Evolutionary conservation across 2,113 vertebrate species (phyloP).

Genomic region (Phalacrocorax brasilianus): DNA sequence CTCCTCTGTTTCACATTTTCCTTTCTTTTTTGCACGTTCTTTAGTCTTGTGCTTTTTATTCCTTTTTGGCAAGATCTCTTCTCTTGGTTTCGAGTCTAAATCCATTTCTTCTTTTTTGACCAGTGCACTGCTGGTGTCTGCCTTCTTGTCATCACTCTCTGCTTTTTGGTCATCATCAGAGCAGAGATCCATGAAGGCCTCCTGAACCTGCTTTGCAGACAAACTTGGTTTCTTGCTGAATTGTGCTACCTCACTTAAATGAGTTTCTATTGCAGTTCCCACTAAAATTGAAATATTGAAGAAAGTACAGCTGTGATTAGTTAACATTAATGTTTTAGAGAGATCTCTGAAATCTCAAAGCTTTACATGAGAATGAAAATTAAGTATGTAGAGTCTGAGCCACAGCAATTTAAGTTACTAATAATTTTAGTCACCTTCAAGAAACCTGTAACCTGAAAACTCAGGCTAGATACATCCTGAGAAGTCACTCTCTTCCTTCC

Average conservation of each 20-base stretch:
- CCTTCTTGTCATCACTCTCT: constrained; percentile 19
- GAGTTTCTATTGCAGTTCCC: background rate
- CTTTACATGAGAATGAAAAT: background rate
- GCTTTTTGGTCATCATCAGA: constrained; percentile 19
- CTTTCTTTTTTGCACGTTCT: constrained; percentile 14
- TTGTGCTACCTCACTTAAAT: background rate
- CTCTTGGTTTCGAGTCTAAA: background rate
- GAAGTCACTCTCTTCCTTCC: background rate
- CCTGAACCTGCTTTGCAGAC: background rate
- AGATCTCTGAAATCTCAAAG: background rate
- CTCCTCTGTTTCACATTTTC: background rate
- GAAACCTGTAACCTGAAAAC: background rate
- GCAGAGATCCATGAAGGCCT: background rate
- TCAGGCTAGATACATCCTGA: background rate
- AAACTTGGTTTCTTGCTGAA: background rate
- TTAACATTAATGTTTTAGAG: background rate
- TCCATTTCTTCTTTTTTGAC: background rate
- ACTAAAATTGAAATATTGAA: constrained; percentile 23
- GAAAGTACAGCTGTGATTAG: background rate
- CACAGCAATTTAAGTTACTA: background rate
- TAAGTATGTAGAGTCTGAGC: background rate
- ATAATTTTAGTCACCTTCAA: background rate
- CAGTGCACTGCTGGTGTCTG: background rate
- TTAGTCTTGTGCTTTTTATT: constrained; percentile 34
- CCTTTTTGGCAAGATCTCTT: background rate